Evolutionary conservation across 2,888 invertebrate genomes (phyloP).

Genomic region (Sericinus montela): DNA sequence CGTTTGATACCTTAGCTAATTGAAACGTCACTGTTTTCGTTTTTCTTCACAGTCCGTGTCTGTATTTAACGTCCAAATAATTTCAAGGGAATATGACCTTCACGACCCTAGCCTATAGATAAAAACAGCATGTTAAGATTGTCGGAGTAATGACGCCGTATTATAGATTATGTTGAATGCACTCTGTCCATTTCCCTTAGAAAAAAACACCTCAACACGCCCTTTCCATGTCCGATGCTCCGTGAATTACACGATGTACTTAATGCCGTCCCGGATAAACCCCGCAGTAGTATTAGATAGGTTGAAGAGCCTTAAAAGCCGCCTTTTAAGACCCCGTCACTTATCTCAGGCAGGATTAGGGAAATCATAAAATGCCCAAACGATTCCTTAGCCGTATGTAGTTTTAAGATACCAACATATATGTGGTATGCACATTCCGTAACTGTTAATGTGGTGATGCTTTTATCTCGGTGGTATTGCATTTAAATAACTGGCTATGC

Average conservation of each 20-base stretch:
- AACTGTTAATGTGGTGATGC: neutral
- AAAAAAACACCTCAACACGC: conserved; percentile 17
- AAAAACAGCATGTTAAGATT: neutral
- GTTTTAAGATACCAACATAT: conserved; percentile 8
- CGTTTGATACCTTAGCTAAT: too few species aligned
- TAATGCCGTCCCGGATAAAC: conserved; percentile 11
- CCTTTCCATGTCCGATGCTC: conserved; percentile 15
- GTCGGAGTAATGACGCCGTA: neutral
- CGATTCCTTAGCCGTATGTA: conserved; percentile 1
- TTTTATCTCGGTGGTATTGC: neutral
- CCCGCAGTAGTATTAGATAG: conserved; percentile 10
- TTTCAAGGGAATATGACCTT: neutral
- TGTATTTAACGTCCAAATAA: too few species aligned
- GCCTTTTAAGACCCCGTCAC: conserved; percentile 16
- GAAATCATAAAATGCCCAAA: conserved; percentile 6
- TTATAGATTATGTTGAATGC: conserved; percentile 3
- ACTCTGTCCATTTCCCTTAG: conserved; percentile 2
- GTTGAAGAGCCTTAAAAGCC: conserved; percentile 10
- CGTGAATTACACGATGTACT: conserved; percentile 16
- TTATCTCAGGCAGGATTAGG: conserved; percentile 16
- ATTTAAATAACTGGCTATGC: too few species aligned
- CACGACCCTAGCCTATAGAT: neutral
- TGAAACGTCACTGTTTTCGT: too few species aligned
- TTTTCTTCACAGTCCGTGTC: too few species aligned
- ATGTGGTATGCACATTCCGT: neutral